A percentile compares a stretch with the other conserved stretches of the same genome.
These are phyloP conservation scores for Sinelater perroti DNA, from an alignment of 2,888 invertebrate species.

Conservation along the genomic window DNA sequence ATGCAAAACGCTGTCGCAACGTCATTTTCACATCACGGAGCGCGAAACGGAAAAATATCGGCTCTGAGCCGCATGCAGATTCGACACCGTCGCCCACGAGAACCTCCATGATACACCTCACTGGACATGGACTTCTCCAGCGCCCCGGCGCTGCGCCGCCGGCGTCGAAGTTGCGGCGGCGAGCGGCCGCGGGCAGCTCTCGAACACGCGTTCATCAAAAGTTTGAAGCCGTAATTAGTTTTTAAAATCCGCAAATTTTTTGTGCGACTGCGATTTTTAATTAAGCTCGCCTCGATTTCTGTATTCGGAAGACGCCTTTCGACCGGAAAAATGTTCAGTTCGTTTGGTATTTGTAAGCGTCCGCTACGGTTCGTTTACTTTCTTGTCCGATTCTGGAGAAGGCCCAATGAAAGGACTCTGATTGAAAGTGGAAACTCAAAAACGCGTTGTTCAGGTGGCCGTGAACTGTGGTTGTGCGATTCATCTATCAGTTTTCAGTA, in stretches of 20 bases:
- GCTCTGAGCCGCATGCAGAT: conserved; percentile 47
- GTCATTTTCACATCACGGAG: conserved; percentile 61
- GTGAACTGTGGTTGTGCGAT: too few species aligned
- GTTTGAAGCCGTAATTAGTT: conserved; percentile 60
- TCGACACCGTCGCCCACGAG: conserved; percentile 36
- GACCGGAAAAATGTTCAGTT: conserved; percentile 60
- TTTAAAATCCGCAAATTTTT: conserved; percentile 53
- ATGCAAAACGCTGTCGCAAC: conserved; percentile 63
- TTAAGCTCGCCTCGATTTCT: conserved; percentile 59
- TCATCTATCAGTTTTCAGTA: too few species aligned
- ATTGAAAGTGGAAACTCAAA: conserved; percentile 22
- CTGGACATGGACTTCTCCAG: conserved; percentile 38
- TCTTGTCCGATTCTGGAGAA: conserved; percentile 53
- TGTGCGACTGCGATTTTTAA: conserved; percentile 60
- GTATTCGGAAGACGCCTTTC: conserved; percentile 60
- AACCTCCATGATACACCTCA: conserved; percentile 38
- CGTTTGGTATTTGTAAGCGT: conserved; percentile 57
- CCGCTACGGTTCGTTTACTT: conserved; percentile 56
- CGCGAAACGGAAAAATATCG: conserved; percentile 57
- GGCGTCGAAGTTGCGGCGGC: background rate
- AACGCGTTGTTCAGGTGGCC: too few species aligned
- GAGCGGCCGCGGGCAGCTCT: conserved; percentile 19
- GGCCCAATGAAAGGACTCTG: conserved; percentile 37
- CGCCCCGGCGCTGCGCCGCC: too few species aligned
- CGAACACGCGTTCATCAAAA: conserved; percentile 49